Conservation (phyloP, 2,797 vertebrate species). For the Danio albolineatus region DNA sequence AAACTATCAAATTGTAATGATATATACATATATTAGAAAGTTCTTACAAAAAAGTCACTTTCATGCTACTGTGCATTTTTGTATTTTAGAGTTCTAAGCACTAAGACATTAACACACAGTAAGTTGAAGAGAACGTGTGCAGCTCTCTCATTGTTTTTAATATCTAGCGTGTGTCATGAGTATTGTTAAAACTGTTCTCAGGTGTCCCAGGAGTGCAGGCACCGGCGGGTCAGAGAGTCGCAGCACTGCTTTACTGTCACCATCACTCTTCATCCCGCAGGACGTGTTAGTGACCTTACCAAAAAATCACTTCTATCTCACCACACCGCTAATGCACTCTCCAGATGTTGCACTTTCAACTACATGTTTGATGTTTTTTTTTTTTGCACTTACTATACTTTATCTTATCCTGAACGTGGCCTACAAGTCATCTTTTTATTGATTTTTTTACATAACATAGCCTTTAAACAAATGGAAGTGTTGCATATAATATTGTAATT, state of each 20-base stretch:
- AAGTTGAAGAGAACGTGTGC: neutral
- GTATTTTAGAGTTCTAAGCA: conserved; percentile 1
- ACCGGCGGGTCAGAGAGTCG: conserved; percentile 67
- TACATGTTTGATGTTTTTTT: conserved; percentile 48
- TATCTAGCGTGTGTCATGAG: conserved; percentile 17
- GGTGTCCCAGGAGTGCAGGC: conserved; percentile 68
- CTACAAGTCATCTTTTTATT: conserved; percentile 48
- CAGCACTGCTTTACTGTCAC: conserved; percentile 62
- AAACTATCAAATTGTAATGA: too few species aligned
- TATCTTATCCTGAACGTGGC: neutral
- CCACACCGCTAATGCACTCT: conserved; percentile 62
- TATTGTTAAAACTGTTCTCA: conserved; percentile 57
- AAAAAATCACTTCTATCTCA: conserved; percentile 58
- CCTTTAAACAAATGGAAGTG: conserved; percentile 35
- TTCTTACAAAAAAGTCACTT: neutral
- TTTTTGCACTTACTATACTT: conserved; percentile 15
- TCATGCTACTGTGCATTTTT: neutral
- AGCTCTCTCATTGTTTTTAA: conserved; percentile 23
- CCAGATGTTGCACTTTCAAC: conserved; percentile 72
- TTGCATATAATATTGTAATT: neutral
- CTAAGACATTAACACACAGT: neutral
- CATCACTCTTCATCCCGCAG: conserved; percentile 65
- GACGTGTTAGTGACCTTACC: conserved; percentile 64
- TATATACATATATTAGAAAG: too few species aligned
- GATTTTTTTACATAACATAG: conserved; percentile 40